Evolutionary conservation across 1,140 invertebrate species (phyloP).

Genomic region (Drosophila ercepeae): DNA sequence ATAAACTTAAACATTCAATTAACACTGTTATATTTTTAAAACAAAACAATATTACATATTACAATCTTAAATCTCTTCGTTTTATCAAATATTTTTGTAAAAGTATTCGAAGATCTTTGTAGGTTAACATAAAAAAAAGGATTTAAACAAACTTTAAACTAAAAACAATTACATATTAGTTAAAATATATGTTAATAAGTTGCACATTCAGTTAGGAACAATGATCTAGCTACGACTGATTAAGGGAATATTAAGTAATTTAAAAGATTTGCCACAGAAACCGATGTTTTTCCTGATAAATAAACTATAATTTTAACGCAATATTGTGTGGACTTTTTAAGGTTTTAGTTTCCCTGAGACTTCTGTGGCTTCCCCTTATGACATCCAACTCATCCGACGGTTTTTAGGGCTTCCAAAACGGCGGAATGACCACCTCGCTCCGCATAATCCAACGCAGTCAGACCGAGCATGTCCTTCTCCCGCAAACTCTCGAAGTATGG

Average conservation of each 20-base stretch:
- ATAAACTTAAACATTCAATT: background rate
- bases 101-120: background rate
- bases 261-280: background rate
- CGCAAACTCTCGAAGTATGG: constrained; percentile 76
- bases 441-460: constrained; percentile 85
- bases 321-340: background rate
- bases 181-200: background rate
- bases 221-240: background rate
- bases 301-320: too few relatives aligned
- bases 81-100: background rate
- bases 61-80: background rate
- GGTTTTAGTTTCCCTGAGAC: background rate
- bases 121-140: background rate
- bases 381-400: background rate
- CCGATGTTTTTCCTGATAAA: background rate
- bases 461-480: constrained; percentile 83
- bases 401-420: constrained; percentile 47
- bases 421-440: constrained; percentile 64
- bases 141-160: too few relatives aligned
- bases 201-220: background rate
- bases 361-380: background rate
- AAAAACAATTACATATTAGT: background rate
- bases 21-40: background rate
- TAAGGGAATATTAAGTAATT: background rate
- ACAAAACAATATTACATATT: background rate